These are phyloP conservation scores for Lampropteryx suffumata DNA, from an alignment of 2,888 invertebrate species.

Conservation along the genomic window DNA sequence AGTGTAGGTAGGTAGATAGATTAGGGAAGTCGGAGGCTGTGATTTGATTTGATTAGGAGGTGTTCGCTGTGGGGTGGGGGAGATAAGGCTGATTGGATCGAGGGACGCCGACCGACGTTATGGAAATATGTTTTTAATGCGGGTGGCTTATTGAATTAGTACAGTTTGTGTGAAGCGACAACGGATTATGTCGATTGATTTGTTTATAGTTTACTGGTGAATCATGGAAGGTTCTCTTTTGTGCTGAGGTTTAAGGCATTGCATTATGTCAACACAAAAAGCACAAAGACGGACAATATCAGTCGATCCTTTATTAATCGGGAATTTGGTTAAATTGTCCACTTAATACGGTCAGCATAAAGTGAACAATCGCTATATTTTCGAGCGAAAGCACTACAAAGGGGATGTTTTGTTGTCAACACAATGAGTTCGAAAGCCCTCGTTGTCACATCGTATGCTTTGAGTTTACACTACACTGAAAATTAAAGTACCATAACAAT, in stretches of 20 bases:
- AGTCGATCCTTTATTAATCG: slow-evolving; percentile 23
- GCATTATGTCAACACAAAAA: slow-evolving; percentile 27
- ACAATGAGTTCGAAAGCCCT: slow-evolving; percentile 60
- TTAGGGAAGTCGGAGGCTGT: slow-evolving; percentile 81
- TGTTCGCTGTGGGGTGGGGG: slow-evolving; percentile 73
- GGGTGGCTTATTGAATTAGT: slow-evolving; percentile 80
- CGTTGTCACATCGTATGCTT: slow-evolving; percentile 71
- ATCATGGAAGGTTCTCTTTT: neutral
- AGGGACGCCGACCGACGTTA: slow-evolving; percentile 58
- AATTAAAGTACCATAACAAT: slow-evolving; percentile 77
- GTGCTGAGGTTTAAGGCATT: slow-evolving; percentile 1
- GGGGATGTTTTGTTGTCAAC: slow-evolving; percentile 54
- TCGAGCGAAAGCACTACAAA: slow-evolving; percentile 59
- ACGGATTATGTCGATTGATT: slow-evolving; percentile 64
- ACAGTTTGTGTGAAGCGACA: slow-evolving; percentile 66
- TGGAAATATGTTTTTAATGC: slow-evolving; percentile 83
- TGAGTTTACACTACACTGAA: slow-evolving; percentile 80
- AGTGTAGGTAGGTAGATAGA: slow-evolving; percentile 80
- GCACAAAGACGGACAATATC: slow-evolving; percentile 12
- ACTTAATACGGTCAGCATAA: slow-evolving; percentile 63
- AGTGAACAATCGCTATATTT: slow-evolving; percentile 53
- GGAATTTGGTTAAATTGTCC: slow-evolving; percentile 48
- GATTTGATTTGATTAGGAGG: slow-evolving; percentile 83
- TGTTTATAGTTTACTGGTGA: slow-evolving; percentile 2
- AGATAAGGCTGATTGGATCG: slow-evolving; percentile 81